Conservation (phyloP, 2,113 vertebrate genomes). For the Morone chrysops region DNA sequence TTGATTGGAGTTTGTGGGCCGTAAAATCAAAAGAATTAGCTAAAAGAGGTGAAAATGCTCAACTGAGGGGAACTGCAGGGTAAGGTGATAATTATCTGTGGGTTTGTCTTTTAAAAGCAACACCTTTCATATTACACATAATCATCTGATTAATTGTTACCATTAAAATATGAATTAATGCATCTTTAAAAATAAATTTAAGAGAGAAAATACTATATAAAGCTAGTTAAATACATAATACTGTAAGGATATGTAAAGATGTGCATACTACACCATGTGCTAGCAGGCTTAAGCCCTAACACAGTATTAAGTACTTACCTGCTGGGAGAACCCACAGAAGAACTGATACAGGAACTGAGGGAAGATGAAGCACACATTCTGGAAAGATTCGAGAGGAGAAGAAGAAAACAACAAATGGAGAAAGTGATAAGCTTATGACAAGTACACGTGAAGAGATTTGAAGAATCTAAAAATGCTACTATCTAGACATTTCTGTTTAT, state of each 20-base stretch:
- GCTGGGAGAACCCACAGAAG: slow-evolving; percentile 99
- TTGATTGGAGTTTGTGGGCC: neutral
- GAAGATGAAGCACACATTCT: slow-evolving; percentile 99
- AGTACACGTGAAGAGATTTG: slow-evolving; percentile 46
- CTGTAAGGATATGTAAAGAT: neutral
- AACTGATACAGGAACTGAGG: slow-evolving; percentile 99
- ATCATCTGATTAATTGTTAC: neutral
- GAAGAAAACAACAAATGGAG: slow-evolving; percentile 20
- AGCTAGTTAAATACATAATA: neutral
- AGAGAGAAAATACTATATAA: neutral
- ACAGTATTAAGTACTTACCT: slow-evolving; percentile 80
- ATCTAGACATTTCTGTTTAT: slow-evolving; percentile 69
- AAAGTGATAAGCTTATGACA: slow-evolving; percentile 57
- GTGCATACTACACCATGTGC: neutral
- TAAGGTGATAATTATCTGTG: neutral
- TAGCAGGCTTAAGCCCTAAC: neutral
- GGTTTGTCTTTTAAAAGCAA: neutral
- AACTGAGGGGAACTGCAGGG: neutral
- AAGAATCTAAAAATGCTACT: slow-evolving; percentile 65
- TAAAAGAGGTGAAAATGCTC: neutral
- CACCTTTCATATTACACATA: neutral
- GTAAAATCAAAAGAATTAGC: neutral
- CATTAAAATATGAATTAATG: neutral
- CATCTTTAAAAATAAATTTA: neutral
- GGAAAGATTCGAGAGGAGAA: slow-evolving; percentile 60